These are phyloP conservation scores for Halichoeres trimaculatus DNA, from an alignment of 2,113 vertebrate species.

Conservation along the genomic window DNA sequence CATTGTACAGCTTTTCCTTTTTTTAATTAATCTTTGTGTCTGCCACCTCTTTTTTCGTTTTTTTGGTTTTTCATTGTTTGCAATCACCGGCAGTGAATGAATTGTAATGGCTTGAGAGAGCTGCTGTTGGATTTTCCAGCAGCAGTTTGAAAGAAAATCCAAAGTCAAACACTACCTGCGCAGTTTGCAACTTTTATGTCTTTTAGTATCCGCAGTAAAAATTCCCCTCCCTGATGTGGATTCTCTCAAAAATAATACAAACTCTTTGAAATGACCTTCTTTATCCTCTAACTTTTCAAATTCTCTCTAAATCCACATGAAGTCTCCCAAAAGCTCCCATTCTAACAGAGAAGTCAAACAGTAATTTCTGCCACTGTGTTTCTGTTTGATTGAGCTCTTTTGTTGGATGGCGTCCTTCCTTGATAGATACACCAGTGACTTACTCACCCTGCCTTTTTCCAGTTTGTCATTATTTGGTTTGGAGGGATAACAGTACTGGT, in stretches of 20 bases:
- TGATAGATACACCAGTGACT: conserved; percentile 65
- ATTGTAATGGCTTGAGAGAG: conserved; percentile 74
- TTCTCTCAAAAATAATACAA: conserved; percentile 2
- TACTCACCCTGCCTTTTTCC: conserved; percentile 69
- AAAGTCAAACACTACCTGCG: conserved; percentile 63
- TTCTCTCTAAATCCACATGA: conserved; percentile 43
- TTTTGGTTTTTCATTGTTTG: conserved; percentile 79
- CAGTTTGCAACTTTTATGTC: conserved; percentile 29
- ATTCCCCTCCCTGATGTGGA: conserved; percentile 1
- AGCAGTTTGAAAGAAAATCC: conserved; percentile 65
- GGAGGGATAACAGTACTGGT: conserved; percentile 73
- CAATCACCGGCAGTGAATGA: conserved; percentile 69
- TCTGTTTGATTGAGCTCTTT: conserved; percentile 66
- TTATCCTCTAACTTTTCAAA: conserved; percentile 37
- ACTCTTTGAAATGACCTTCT: conserved; percentile 23
- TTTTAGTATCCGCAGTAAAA: conserved; percentile 21
- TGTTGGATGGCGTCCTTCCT: conserved; percentile 61
- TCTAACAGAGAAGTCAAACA: conserved; percentile 59
- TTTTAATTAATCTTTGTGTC: conserved; percentile 86
- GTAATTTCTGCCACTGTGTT: conserved; percentile 61
- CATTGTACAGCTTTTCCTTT: conserved; percentile 82
- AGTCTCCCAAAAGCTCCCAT: conserved; percentile 55
- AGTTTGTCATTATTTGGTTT: conserved; percentile 78
- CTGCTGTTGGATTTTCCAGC: conserved; percentile 56
- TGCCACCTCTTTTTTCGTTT: conserved; percentile 67